Evolutionary conservation across 2,888 invertebrate species (phyloP), one percentile per base, ranked within the genome.

Genomic region (Pseudeuparius sepicola): DNA sequence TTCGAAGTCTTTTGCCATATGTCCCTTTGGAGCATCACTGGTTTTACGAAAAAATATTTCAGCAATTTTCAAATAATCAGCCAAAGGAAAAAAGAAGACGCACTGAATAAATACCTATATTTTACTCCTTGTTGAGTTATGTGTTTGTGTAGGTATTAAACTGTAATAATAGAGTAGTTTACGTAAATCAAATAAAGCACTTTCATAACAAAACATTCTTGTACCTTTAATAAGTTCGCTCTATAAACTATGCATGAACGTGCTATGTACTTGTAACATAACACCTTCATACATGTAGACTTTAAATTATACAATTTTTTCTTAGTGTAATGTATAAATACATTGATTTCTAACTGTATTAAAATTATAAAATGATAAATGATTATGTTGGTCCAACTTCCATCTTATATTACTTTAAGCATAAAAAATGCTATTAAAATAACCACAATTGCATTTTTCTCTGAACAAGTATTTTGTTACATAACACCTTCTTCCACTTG

Each of bases 401-500:
- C n/a, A n/a, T 7, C 20, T 20, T 20, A 20, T 7, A 20, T 7
- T 20, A 20, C n/a, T 6, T 20, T 20, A 7, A 7, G 7, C 20
- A 7, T 20, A 20, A 20, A 20, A 20, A 20, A 20, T 20, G 20
- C 20, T n/a, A 20, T 7, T n/a, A 20, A 20, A 7, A 7, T n/a
- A 7, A 20, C 6, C n/a, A 7, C 6, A 20, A 20, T 7, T n/a
- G n/a, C n/a, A 20, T 6, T 20, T 20, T 20, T 7, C n/a, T 20
- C 20, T 7, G 20, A 20, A 20, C 6, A 6, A 20, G n/a, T 6
- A 20, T 20, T 7, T 20, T 20, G 20, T 20, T 7, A 20, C 20
- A 20, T 20, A 20, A 20, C 20, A 7, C 20, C n/a, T 20, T 20
- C 20, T 7, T 20, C 20, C 20, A 20, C 20, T 20, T n/a, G n/a